These are phyloP conservation scores for Tethya wilhelma DNA, from an alignment of 37 sponge, comb jelly and placozoan genomes.

Conservation along the genomic window DNA sequence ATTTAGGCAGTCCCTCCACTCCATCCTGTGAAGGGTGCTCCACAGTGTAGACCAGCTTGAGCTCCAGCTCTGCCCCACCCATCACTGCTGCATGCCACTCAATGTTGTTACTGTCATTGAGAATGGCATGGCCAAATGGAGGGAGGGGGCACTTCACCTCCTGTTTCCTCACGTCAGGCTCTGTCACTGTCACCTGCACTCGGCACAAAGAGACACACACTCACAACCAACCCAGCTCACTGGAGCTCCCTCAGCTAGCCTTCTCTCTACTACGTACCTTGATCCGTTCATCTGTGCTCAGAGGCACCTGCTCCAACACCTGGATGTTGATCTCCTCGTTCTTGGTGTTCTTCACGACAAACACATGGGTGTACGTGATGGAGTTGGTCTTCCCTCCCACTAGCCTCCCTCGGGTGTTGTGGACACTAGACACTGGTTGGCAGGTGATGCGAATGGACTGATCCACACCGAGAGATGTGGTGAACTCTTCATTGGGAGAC, in stretches of 20 bases:
- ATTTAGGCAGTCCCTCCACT: conserved; percentile 55
- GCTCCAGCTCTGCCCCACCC: conserved; percentile 21
- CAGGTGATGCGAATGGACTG: conserved; percentile 60
- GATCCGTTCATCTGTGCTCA: conserved; percentile 76
- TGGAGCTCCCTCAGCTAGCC: too few relatives aligned
- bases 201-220: too few relatives aligned
- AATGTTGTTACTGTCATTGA: conserved; percentile 59
- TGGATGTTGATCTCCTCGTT: conserved; percentile 34
- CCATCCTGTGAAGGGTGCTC: conserved; percentile 43
- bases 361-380: conserved; percentile 44
- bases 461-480: conserved; percentile 59
- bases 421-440: conserved; percentile 37
- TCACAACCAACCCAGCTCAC: too few relatives aligned
- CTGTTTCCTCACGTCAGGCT: too few relatives aligned
- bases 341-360: conserved; percentile 68
- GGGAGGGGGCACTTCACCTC: too few relatives aligned
- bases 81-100: conserved; percentile 65
- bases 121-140: conserved; percentile 10
- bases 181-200: too few relatives aligned
- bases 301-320: conserved; percentile 71
- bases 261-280: conserved; percentile 58
- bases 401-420: conserved; percentile 15
- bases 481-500: conserved; percentile 60
- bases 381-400: conserved; percentile 20
- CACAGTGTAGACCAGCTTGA: conserved; percentile 67